Conservation (phyloP, 2,888 invertebrate genomes). For the Drosophila demipolita region DNA sequence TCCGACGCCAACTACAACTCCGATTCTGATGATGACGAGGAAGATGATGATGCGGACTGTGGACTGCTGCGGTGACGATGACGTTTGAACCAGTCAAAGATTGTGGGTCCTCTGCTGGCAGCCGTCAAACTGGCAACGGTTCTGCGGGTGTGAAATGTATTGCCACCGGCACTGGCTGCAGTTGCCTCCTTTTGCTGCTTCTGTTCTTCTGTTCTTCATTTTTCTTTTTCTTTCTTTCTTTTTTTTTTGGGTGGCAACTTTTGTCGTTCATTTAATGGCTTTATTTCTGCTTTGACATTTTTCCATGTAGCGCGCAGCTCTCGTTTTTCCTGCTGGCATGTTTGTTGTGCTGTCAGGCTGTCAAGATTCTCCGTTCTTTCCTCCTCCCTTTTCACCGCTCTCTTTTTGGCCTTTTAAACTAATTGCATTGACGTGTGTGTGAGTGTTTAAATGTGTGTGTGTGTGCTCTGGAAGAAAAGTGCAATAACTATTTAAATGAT, state of each 20-base stretch:
- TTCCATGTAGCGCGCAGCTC: constrained; percentile 63
- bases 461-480: constrained; percentile 58
- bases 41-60: constrained; percentile 53
- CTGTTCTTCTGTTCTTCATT: constrained; percentile 41
- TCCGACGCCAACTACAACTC: constrained; percentile 18
- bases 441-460: constrained; percentile 30
- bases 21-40: constrained; percentile 53
- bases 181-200: constrained; percentile 36
- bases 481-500: constrained; percentile 79
- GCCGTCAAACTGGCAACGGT: constrained; percentile 30
- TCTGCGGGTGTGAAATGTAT: constrained; percentile 71
- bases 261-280: constrained; percentile 79
- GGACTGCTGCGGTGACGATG: constrained; percentile 51
- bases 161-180: constrained; percentile 62
- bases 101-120: constrained; percentile 29
- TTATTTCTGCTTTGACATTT: constrained; percentile 80
- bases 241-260: constrained; percentile 56
- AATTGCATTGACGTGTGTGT: constrained; percentile 69
- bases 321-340: constrained; percentile 56
- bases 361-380: constrained; percentile 46
- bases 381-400: constrained; percentile 7
- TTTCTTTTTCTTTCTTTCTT: constrained; percentile 19
- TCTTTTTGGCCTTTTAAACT: constrained; percentile 74
- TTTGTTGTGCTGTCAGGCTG: constrained; percentile 73
- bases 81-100: constrained; percentile 63